phyloP scores from a whole-genome alignment of 2,888 invertebrate species.

The Drosophila emarginata region DNA sequence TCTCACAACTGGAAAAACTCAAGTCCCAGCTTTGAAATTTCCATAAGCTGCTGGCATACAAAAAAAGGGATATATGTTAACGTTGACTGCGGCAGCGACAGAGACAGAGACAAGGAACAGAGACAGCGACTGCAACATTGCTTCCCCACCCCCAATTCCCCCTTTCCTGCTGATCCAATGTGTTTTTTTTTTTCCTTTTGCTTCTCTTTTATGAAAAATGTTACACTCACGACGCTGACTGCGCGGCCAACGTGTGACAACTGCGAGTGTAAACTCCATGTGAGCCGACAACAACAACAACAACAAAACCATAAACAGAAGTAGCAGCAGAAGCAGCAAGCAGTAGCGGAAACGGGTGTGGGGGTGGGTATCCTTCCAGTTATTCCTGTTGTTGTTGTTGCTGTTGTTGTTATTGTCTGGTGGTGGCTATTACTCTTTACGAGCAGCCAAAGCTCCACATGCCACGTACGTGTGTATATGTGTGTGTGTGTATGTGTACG shows the following conservation, averaged over 20 bases:
- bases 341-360: neutral
- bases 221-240: constrained; percentile 70
- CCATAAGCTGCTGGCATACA: constrained; percentile 50
- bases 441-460: constrained; percentile 67
- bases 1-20: constrained; percentile 66
- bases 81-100: constrained; percentile 16
- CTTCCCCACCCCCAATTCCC: neutral
- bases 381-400: constrained; percentile 15
- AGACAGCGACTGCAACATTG: constrained; percentile 3
- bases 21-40: constrained; percentile 67
- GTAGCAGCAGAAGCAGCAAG: neutral
- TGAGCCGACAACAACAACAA: constrained; percentile 59
- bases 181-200: constrained; percentile 2
- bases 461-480: constrained; percentile 52
- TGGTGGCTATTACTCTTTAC: constrained; percentile 76
- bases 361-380: constrained; percentile 46
- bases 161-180: neutral
- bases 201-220: constrained; percentile 69
- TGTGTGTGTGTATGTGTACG: constrained; percentile 24
- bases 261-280: constrained; percentile 64
- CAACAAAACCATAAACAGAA: constrained; percentile 5
- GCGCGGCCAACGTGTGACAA: constrained; percentile 71
- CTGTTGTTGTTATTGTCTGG: constrained; percentile 47
- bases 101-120: constrained; percentile 3
- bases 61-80: constrained; percentile 44